Conservation (phyloP, 2,113 vertebrate genomes). For the Herpailurus yagouaroundi region DNA sequence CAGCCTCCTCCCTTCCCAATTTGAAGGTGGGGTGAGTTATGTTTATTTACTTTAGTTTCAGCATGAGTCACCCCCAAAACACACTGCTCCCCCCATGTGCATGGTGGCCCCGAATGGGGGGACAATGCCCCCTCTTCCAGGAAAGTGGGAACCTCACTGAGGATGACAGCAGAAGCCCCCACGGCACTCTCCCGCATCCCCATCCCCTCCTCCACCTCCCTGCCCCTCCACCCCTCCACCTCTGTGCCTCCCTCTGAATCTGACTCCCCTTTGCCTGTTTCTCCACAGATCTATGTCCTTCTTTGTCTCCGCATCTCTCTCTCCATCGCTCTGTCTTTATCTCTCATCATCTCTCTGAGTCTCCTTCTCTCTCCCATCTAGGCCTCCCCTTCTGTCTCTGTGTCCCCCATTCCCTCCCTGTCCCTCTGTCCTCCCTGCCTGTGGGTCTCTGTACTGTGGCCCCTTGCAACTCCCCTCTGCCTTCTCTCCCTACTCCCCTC, state of each 20-base stretch:
- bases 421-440: neutral
- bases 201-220: neutral
- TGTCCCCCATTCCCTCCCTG: neutral
- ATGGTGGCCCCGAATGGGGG: neutral
- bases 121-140: neutral
- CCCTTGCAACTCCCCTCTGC: neutral
- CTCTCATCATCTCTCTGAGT: conserved; percentile 70
- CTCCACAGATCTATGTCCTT: neutral
- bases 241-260: neutral
- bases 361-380: neutral
- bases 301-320: neutral
- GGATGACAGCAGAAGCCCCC: neutral
- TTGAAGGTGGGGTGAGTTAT: neutral
- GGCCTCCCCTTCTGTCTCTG: neutral
- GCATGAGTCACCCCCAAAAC: conserved; percentile 18
- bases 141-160: neutral
- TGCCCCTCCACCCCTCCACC: neutral
- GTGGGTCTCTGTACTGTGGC: neutral
- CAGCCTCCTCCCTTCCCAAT: conserved; percentile 9
- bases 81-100: neutral
- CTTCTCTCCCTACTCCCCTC: neutral
- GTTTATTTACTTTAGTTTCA: neutral
- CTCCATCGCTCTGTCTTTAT: neutral
- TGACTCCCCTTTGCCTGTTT: neutral
- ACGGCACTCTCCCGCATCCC: neutral